Percentiles rank a stretch among this genome's conserved stretches.
phyloP scores from a whole-genome alignment of 2,113 vertebrate species.

The Heptranchias perlo region DNA sequence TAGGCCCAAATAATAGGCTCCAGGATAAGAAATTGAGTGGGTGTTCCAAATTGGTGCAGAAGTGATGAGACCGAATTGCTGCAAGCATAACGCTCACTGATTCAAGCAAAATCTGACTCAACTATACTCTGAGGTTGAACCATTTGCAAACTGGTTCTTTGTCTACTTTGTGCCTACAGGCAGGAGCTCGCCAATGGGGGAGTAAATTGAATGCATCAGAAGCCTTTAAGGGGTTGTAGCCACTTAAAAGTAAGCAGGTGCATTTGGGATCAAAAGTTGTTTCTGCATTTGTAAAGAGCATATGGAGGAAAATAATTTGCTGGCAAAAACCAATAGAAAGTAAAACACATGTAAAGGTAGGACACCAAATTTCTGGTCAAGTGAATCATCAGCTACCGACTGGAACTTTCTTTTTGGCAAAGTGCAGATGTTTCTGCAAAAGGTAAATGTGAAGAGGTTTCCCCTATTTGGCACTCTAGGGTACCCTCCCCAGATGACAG shows the following conservation, averaged over 20 bases:
- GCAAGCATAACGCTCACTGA: background rate
- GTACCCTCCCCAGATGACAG: too few species aligned
- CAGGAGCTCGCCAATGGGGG: background rate
- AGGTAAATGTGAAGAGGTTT: too few species aligned
- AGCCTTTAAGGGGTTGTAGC: background rate
- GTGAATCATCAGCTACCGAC: too few species aligned
- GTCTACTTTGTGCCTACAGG: background rate
- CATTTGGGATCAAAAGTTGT: background rate
- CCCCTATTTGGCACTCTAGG: too few species aligned
- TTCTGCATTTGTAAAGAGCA: background rate
- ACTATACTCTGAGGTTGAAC: background rate
- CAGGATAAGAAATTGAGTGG: too few species aligned
- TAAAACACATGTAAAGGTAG: too few species aligned
- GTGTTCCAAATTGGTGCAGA: background rate
- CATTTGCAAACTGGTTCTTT: background rate
- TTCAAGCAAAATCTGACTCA: background rate
- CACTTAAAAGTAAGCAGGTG: background rate
- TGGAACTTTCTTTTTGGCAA: too few species aligned
- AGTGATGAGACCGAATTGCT: background rate
- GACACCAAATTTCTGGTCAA: too few species aligned
- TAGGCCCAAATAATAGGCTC: too few species aligned
- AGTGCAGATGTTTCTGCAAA: too few species aligned
- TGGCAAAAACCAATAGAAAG: background rate
- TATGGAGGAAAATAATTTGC: background rate
- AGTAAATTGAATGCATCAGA: background rate